Percentiles rank a stretch among this genome's conserved stretches.
Evolutionary conservation across 2,888 invertebrate species (phyloP).

Genomic region (Ypsolopha scabrella): DNA sequence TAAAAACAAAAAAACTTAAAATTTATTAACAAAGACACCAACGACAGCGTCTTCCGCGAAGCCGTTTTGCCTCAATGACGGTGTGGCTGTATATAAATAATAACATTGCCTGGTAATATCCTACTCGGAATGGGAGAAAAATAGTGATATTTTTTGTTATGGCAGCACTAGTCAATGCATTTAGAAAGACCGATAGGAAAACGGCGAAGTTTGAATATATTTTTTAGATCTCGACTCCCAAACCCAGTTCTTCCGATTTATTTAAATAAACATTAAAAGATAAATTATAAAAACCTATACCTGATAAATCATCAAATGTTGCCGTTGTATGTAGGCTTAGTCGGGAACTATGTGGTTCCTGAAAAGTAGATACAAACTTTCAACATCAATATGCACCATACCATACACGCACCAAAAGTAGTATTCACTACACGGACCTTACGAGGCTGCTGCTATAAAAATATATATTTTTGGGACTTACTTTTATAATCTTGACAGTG

Average conservation of each 20-base stretch:
- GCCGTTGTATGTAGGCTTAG: slow-evolving; percentile 36
- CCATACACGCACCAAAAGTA: too few species aligned
- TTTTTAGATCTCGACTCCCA: too few species aligned
- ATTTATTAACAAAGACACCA: slow-evolving; percentile 48
- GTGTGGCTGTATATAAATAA: not conserved
- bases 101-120: not conserved
- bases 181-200: slow-evolving; percentile 22
- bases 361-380: slow-evolving; percentile 14
- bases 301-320: slow-evolving; percentile 44
- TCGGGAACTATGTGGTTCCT: slow-evolving; percentile 46
- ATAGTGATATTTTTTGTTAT: not conserved
- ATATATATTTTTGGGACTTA: slow-evolving; percentile 21
- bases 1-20: slow-evolving; percentile 59
- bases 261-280: too few species aligned
- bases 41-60: slow-evolving; percentile 51
- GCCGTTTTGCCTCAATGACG: slow-evolving; percentile 10
- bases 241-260: too few species aligned
- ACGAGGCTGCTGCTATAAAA: not conserved
- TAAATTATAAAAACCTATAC: slow-evolving; percentile 20
- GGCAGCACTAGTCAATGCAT: not conserved
- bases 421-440: not conserved
- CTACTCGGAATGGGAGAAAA: not conserved
- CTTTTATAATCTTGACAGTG: slow-evolving; percentile 54
- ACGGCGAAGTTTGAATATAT: not conserved
- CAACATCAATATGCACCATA: not conserved